Percentiles rank a stretch among this genome's conserved stretches.
phyloP scores from a whole-genome alignment of 2,113 vertebrate species.

The Carlito syrichta region DNA sequence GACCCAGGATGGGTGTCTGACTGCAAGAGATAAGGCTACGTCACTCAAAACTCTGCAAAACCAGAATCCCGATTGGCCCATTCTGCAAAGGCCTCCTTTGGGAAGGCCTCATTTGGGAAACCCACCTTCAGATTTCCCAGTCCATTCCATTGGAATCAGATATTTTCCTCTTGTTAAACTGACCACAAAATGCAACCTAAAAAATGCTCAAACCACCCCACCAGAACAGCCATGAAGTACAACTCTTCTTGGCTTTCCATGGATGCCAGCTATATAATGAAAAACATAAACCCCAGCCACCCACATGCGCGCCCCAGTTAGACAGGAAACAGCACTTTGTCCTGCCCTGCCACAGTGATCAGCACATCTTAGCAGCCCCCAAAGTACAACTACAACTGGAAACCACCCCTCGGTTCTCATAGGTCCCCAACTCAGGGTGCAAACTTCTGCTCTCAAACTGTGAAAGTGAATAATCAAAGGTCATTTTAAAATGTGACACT shows the following conservation, averaged over 20 bases:
- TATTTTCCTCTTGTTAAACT: constrained; percentile 70
- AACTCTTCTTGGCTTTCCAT: constrained; percentile 49
- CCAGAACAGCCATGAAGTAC: constrained; percentile 32
- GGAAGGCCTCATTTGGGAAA: constrained; percentile 11
- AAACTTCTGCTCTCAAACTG: constrained; percentile 43
- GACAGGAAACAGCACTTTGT: not conserved
- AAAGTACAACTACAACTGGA: not conserved
- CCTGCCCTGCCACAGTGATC: not conserved
- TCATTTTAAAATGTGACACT: constrained; percentile 83
- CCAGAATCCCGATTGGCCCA: not conserved
- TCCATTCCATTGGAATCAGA: not conserved
- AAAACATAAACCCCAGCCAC: constrained; percentile 36
- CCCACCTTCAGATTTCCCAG: not conserved
- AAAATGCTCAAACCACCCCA: constrained; percentile 29
- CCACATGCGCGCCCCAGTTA: not conserved
- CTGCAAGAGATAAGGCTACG: not conserved
- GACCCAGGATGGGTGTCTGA: not conserved
- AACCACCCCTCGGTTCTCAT: constrained; percentile 51
- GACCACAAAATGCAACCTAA: constrained; percentile 46
- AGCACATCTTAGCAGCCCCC: constrained; percentile 21
- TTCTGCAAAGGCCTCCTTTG: not conserved
- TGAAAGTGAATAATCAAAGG: constrained; percentile 76
- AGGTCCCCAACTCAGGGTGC: constrained; percentile 27
- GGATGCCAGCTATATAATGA: constrained; percentile 28
- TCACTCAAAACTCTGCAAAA: not conserved